phyloP scores from a whole-genome alignment of 2,888 invertebrate species.

The Meteorus colon region DNA sequence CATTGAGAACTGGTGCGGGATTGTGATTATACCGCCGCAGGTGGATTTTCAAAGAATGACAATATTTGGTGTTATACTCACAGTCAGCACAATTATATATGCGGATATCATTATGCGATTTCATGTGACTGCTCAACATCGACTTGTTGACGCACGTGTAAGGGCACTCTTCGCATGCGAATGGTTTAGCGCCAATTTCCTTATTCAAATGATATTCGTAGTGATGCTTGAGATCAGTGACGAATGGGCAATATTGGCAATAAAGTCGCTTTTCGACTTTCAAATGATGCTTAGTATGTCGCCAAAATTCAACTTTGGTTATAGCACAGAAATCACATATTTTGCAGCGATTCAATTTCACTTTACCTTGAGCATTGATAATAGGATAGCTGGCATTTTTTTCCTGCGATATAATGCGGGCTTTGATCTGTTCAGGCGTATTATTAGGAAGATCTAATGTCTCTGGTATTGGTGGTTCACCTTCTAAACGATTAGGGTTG shows the following conservation, averaged over 20 bases:
- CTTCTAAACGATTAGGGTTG: constrained; percentile 59
- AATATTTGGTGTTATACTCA: constrained; percentile 97
- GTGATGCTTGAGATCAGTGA: constrained; percentile 99
- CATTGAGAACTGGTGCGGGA: constrained; percentile 91
- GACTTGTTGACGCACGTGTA: constrained; percentile 98
- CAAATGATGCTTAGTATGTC: constrained; percentile 92
- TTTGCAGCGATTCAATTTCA: constrained; percentile 94
- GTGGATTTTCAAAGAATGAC: constrained; percentile 97
- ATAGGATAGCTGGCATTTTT: constrained; percentile 76
- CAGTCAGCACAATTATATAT: constrained; percentile 96
- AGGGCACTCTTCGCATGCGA: constrained; percentile 91
- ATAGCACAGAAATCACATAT: constrained; percentile 90
- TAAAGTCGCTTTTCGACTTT: constrained; percentile 92
- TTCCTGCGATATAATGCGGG: constrained; percentile 49
- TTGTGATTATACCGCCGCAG: constrained; percentile 92
- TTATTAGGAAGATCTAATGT: constrained; percentile 40
- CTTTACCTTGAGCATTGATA: constrained; percentile 86
- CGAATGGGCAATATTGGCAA: constrained; percentile 96
- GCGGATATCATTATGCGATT: constrained; percentile 94
- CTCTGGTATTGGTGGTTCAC: constrained; percentile 72
- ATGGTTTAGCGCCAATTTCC: constrained; percentile 96
- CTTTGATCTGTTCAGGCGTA: neutral
- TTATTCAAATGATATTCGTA: constrained; percentile 97
- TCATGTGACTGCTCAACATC: constrained; percentile 98
- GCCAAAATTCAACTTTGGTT: constrained; percentile 95